Base-by-base conservation (phyloP, 1,140 invertebrate genomes). In the Drepana arcuata region DNA sequence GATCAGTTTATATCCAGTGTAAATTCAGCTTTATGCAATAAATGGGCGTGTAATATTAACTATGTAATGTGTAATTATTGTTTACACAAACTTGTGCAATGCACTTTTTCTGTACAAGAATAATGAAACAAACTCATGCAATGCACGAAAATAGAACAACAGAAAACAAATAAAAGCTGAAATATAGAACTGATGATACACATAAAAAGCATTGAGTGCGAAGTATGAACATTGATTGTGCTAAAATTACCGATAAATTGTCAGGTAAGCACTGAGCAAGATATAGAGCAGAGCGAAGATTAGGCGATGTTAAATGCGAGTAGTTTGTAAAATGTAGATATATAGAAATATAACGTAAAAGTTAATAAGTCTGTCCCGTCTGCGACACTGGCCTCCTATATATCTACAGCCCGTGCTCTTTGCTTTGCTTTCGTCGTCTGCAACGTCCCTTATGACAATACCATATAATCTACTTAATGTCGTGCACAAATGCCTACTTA, bases 251-350 rank as follows among this genome's bases (percentile, higher is more conserved):
- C 38, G 43, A 48, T 45, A 41, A 42, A 58, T 61, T 52, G 63
- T 37, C 40, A 64, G 49, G 60, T 56, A 69, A 73, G 71, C 69
- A 70, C 45, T 77, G 62, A 68, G 65, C 44, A 68, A 78, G 56
- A 70, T 69, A 77, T 51, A 73, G 59, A 75, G 50, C 58, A 65
- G 61, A 70, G 70, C 71, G 57, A 55, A 73, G 60, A 82, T 82
- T 82, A 82, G 74, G 78, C 78, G 59, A 58, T 67, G 74, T 82
- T 82, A 82, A 71, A 79, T 65, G 78, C 78, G 59, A 79, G 69
- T 61, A 47, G 52, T 57, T 41, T 57, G 54, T 58, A 51, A 52
- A n/a, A n/a, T n/a, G 43, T 60, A 62, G 38, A 63, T 61, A 50
- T 42, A 12, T 34, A 23, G 16, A 33, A 31, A 48, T 45, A 61